Evolutionary conservation across 2,888 invertebrate species (phyloP).

Genomic region (Melanchra persicariae): DNA sequence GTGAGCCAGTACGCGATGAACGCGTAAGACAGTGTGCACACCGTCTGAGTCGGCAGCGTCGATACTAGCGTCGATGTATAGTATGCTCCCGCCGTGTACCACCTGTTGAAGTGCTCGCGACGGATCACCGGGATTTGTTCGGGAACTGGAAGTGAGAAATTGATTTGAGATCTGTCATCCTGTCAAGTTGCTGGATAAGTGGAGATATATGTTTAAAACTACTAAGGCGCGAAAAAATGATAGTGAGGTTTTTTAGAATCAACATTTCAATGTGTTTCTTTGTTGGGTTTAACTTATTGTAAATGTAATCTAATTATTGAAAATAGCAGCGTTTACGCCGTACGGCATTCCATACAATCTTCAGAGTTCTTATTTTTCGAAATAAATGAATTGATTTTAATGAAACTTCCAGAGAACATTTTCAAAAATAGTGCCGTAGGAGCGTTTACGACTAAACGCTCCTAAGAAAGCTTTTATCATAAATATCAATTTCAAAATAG

Average conservation of each 20-base stretch:
- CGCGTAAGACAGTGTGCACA: conserved; percentile 94
- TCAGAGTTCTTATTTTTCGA: too few relatives aligned
- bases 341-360: too few relatives aligned
- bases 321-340: too few relatives aligned
- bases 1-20: conserved; percentile 96
- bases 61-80: conserved; percentile 95
- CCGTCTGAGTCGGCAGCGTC: conserved; percentile 95
- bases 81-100: conserved; percentile 96
- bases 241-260: background rate
- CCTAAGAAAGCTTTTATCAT: background rate
- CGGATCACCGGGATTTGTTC: conserved; percentile 95
- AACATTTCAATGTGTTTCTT: background rate
- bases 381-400: too few relatives aligned
- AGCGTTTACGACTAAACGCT: too few relatives aligned
- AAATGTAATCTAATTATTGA: too few relatives aligned
- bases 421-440: too few relatives aligned
- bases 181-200: conserved; percentile 1
- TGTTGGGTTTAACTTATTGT: background rate
- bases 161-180: conserved; percentile 19
- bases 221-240: background rate
- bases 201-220: conserved; percentile 6
- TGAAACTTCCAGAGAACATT: too few relatives aligned
- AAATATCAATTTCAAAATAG: conserved; percentile 2
- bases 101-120: conserved; percentile 96
- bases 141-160: conserved; percentile 92